Conservation (phyloP, 2,888 invertebrate species). For the Podotricha telesiphe region DNA sequence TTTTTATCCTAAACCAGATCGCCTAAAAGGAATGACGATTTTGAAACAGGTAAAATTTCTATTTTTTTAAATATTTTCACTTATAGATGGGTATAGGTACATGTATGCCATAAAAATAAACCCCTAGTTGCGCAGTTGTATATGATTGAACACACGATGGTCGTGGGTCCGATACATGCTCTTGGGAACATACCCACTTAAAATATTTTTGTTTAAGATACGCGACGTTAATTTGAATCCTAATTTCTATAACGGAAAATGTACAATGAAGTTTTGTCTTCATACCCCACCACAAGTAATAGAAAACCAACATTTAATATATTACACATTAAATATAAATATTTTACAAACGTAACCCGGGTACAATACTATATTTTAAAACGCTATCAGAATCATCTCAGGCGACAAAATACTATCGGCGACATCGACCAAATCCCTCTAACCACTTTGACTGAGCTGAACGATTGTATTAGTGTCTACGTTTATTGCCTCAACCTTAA, state of each 20-base stretch:
- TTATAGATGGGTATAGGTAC: not conserved
- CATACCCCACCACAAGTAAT: no score
- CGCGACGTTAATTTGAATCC: no score
- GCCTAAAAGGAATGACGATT: not conserved
- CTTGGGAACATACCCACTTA: no score
- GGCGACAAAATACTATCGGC: conserved; percentile 81
- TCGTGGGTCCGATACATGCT: not conserved
- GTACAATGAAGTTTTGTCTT: no score
- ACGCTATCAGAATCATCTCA: conserved; percentile 75
- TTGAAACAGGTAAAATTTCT: not conserved
- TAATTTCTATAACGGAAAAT: no score
- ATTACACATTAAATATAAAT: not conserved
- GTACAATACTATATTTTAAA: conserved; percentile 55
- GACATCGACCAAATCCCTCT: conserved; percentile 70
- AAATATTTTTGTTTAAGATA: no score
- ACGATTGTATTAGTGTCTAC: conserved; percentile 47
- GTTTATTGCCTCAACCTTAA: conserved; percentile 38
- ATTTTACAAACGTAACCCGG: conserved; percentile 46
- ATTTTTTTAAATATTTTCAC: not conserved
- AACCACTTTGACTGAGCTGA: conserved; percentile 75
- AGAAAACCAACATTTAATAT: no score
- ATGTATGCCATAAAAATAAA: no score
- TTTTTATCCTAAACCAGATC: conserved; percentile 18
- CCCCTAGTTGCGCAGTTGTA: not conserved
- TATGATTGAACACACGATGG: not conserved